phyloP scores from a whole-genome alignment of 2,113 vertebrate species.

The Menura novaehollandiae region DNA sequence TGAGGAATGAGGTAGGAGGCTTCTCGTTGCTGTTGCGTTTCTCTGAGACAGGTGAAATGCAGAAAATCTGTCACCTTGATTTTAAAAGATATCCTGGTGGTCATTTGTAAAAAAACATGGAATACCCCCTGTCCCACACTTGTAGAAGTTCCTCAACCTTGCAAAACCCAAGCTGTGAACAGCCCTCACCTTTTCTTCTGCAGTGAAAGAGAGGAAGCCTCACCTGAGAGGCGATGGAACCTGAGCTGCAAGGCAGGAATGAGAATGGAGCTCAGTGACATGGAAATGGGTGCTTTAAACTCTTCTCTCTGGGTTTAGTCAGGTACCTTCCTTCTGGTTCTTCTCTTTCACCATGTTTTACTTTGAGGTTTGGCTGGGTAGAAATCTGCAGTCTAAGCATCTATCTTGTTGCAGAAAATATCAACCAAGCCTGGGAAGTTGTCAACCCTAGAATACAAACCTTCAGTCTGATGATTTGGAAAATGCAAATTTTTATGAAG shows the following conservation, averaged over 20 bases:
- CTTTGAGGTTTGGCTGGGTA: neutral
- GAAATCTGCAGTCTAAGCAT: neutral
- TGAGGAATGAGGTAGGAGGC: neutral
- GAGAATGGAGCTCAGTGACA: neutral
- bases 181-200: neutral
- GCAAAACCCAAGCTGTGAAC: neutral
- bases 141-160: neutral
- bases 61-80: neutral
- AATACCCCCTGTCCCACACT: fast-evolving
- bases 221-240: neutral
- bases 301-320: neutral
- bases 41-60: neutral
- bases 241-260: neutral
- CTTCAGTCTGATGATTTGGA: neutral
- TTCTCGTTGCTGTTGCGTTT: neutral
- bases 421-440: neutral
- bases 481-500: neutral
- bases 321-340: neutral
- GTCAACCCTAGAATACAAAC: neutral
- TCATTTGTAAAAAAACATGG: neutral
- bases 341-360: neutral
- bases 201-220: neutral
- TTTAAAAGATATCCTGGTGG: neutral
- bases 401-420: neutral
- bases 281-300: neutral